Base-by-base conservation (phyloP, 2,888 invertebrate species). In the Chelonus formosanus region DNA sequence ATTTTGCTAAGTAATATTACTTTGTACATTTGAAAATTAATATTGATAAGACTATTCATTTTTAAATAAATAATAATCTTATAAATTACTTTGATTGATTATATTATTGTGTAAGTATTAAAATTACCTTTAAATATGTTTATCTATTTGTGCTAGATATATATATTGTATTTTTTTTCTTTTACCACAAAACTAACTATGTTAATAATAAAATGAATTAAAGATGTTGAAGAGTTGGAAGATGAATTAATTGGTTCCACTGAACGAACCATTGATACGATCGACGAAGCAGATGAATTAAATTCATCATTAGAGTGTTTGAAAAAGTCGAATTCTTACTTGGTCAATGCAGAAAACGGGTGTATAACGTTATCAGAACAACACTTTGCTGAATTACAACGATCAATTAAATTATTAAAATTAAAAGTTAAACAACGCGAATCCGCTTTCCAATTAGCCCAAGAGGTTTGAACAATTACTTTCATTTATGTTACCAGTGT, bases 281-380 rank as follows among this genome's bases (percentile, higher is more conserved):
- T 69, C 44, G 67, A 66, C 3, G 71, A 68, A 4, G 60, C 67
- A 7, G 60, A 67, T 6, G 61, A 65, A 10, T 62, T 53, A 4
- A 65, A 63, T 5, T 65, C 69, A 3, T 67, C 56, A 10, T 62
- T 62, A 31, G 58, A 58, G 2, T 58, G 66, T 3, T 63, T 31
- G 4, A 70, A 67, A 60, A 20, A 20, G 20, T 65, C 66, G 52
- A 52, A 57, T n/a, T 77, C 79, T 5, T 88, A 88, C 76, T 88
- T 88, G 68, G 88, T 88, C 0, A 89, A 89, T 81, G 87, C 87
- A 1, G 89, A 89, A 80, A 88, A 89, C 81, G 89, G 89, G 0
- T 78, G 87, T 67, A 88, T 89, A 0, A 89, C 89, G 0, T 75
- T 90, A 58, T 88, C 89, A 0, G 88, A 89, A 75, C 85, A 85